Conservation (phyloP, 2,797 vertebrate species). For the Gallinago solitaria region DNA sequence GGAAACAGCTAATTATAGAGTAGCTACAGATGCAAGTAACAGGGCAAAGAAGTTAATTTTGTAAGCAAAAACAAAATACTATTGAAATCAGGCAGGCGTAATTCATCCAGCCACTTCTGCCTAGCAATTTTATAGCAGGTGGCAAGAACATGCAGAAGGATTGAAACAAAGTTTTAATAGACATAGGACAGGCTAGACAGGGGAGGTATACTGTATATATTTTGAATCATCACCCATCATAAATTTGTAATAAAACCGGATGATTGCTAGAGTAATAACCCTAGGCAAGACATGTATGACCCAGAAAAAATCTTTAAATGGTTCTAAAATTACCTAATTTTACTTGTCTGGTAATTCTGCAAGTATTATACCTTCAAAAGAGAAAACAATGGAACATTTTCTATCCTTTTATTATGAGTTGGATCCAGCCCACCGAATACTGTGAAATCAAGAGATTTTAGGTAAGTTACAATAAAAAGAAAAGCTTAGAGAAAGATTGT, state of each 20-base stretch:
- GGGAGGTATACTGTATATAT: neutral
- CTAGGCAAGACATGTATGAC: neutral
- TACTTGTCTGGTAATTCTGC: neutral
- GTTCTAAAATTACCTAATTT: neutral
- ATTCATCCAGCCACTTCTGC: neutral
- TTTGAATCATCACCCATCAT: neutral
- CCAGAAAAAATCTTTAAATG: neutral
- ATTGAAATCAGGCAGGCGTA: neutral
- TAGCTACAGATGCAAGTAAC: neutral
- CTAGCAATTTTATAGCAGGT: neutral
- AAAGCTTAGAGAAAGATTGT: neutral
- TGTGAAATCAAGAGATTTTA: neutral
- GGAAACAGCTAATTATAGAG: conserved; percentile 24
- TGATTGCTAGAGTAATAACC: neutral
- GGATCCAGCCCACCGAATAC: neutral
- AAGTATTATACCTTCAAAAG: neutral
- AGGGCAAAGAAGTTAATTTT: conserved; percentile 29
- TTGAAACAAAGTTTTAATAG: neutral
- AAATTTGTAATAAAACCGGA: neutral
- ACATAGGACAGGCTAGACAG: neutral
- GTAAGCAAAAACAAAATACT: neutral
- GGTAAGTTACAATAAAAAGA: neutral
- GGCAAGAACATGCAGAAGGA: neutral
- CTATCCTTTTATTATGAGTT: neutral
- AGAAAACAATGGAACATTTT: neutral